Conservation (phyloP, 2,797 vertebrate species). For the Galago senegalensis region DNA sequence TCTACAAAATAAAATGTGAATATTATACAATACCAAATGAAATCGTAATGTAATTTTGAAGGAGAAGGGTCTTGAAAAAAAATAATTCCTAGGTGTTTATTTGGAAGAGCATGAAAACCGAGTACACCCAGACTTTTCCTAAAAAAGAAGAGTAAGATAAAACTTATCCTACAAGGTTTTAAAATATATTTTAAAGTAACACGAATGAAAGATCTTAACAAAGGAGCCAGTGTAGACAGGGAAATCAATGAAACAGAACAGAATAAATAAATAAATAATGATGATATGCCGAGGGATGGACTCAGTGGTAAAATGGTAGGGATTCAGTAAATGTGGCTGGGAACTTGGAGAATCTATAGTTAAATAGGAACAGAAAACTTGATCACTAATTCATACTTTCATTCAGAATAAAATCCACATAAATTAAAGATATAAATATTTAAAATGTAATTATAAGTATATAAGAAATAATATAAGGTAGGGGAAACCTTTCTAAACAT, state of each 20-base stretch:
- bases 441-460: slow-evolving; percentile 2
- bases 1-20: not conserved
- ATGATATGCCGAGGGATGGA: not conserved
- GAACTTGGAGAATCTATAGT: not conserved
- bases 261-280: not conserved
- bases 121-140: slow-evolving; percentile 18
- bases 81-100: not conserved
- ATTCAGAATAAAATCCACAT: slow-evolving; percentile 25
- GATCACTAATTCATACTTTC: not conserved
- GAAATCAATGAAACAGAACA: not conserved
- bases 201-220: not conserved
- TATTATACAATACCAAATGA: not conserved
- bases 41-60: not conserved
- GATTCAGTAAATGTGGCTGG: not conserved
- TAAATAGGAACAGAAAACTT: slow-evolving; percentile 27
- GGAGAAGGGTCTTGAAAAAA: not conserved
- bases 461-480: not conserved
- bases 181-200: slow-evolving; percentile 35
- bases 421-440: not conserved
- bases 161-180: not conserved
- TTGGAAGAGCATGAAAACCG: slow-evolving; percentile 33
- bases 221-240: not conserved
- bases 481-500: not conserved
- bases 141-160: not conserved
- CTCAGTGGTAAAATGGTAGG: not conserved